These are phyloP conservation scores for Danaus melanippus DNA, from an alignment of 1,140 invertebrate genomes.

Conservation along the genomic window DNA sequence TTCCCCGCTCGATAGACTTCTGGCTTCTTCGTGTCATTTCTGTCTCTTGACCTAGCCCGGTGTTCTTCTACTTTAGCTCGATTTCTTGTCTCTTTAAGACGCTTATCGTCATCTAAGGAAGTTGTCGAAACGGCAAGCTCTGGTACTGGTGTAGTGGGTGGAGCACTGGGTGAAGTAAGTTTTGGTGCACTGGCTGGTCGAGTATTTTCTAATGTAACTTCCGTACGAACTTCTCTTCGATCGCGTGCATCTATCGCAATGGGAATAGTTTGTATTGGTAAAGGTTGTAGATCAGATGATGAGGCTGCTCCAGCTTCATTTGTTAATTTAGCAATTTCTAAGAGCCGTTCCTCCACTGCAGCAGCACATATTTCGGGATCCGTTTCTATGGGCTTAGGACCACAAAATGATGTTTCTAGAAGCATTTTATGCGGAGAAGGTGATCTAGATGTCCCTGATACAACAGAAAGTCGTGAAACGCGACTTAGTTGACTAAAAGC, in stretches of 20 bases:
- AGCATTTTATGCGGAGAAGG: conserved; percentile 91
- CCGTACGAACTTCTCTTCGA: conserved; percentile 50
- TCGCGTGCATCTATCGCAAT: conserved; percentile 66
- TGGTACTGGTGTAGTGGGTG: conserved; percentile 11
- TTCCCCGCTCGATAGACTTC: conserved; percentile 44
- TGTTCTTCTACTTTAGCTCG: conserved; percentile 43
- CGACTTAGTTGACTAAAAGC: conserved; percentile 64
- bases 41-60: conserved; percentile 39
- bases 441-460: conserved; percentile 80
- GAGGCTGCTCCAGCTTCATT: conserved; percentile 8
- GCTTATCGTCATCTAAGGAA: conserved; percentile 45
- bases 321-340: conserved; percentile 45
- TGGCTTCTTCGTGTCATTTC: conserved; percentile 35
- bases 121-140: conserved; percentile 11
- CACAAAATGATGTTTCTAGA: conserved; percentile 91
- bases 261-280: conserved; percentile 8
- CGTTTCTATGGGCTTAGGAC: conserved; percentile 80
- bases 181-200: conserved; percentile 23
- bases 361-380: conserved; percentile 66
- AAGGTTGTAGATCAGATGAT: conserved; percentile 6
- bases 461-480: conserved; percentile 78
- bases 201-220: conserved; percentile 46
- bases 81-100: conserved; percentile 47
- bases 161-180: conserved; percentile 18
- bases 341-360: conserved; percentile 46